A percentile compares a stretch with the other conserved stretches of the same genome.
These are phyloP conservation scores for Mesitornis unicolor DNA, from an alignment of 2,113 vertebrate genomes.

Conservation along the genomic window DNA sequence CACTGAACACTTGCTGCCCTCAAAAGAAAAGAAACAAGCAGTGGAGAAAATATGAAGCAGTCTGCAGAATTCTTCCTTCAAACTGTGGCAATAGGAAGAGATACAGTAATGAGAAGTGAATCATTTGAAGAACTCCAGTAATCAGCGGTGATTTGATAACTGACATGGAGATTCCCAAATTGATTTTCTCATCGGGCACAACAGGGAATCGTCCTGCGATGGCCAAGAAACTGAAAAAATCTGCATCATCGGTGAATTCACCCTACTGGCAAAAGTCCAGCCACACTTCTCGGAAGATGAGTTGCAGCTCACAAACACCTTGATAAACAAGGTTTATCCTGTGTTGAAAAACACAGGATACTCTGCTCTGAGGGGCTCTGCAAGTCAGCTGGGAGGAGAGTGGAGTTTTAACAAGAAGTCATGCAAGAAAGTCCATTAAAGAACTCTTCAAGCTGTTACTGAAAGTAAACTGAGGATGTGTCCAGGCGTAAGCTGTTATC, in stretches of 20 bases:
- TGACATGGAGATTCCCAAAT: neutral
- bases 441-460: neutral
- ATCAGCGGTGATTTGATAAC: neutral
- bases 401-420: neutral
- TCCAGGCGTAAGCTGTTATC: neutral
- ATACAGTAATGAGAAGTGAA: neutral
- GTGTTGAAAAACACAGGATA: neutral
- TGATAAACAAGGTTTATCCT: too few species aligned
- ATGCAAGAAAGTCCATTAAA: neutral
- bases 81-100: neutral
- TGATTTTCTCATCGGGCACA: neutral
- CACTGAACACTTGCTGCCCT: neutral
- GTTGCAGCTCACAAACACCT: neutral
- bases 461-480: neutral
- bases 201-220: neutral
- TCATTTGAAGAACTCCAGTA: neutral
- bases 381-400: neutral
- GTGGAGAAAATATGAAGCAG: neutral
- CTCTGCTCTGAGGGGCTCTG: neutral
- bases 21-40: neutral
- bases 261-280: neutral
- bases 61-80: neutral
- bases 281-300: neutral
- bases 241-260: neutral
- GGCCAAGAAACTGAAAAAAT: neutral